These are phyloP conservation scores for Zapus hudsonius DNA, from an alignment of 2,113 vertebrate species.

Conservation along the genomic window DNA sequence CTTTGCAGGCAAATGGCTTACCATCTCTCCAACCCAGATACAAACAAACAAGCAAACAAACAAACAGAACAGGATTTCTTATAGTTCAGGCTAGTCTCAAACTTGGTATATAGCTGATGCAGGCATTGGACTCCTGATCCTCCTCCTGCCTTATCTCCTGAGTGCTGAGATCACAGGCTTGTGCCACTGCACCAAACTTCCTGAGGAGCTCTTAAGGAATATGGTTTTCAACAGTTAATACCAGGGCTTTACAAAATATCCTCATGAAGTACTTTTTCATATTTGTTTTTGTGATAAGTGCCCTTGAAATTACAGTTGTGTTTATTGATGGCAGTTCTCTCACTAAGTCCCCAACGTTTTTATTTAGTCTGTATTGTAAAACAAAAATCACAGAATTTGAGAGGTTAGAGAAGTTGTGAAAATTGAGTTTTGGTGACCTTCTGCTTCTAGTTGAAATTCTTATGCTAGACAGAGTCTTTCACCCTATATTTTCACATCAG, in stretches of 20 bases:
- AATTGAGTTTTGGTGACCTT: not conserved
- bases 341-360: not conserved
- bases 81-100: too few relatives aligned
- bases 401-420: not conserved
- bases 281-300: slow-evolving; percentile 40
- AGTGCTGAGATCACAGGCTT: not conserved
- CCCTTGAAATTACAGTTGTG: not conserved
- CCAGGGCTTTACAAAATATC: not conserved
- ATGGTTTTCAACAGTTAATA: slow-evolving; percentile 25
- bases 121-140: not conserved
- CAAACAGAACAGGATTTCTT: too few relatives aligned
- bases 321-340: slow-evolving; percentile 22
- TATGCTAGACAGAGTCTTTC: not conserved
- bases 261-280: not conserved
- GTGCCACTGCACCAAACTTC: not conserved
- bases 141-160: not conserved
- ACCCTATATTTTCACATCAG: slow-evolving; percentile 1
- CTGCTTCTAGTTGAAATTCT: not conserved
- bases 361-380: not conserved
- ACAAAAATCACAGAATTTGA: slow-evolving; percentile 27
- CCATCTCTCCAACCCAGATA: too few relatives aligned
- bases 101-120: not conserved
- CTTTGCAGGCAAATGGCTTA: too few relatives aligned
- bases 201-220: not conserved
- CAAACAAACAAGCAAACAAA: too few relatives aligned